Evolutionary conservation across 1,140 invertebrate species (phyloP), one percentile per base, ranked within the genome.

Genomic region (Protaetia brevitarsis): DNA sequence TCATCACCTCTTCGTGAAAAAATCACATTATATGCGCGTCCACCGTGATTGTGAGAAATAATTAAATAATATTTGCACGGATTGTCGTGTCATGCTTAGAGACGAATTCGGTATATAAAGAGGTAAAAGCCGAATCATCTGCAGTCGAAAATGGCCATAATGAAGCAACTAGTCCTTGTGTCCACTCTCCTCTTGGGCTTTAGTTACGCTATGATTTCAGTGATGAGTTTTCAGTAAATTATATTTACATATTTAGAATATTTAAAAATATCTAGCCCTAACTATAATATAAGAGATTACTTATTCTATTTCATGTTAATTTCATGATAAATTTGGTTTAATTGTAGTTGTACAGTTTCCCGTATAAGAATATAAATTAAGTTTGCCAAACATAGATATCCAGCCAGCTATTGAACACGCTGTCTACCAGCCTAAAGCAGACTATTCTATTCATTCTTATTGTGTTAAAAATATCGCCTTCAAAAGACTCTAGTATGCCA

Each of bases 211-310:
- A 59, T n/a, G 57, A 59, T n/a, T 59, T 59, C 57, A 27, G 57
- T 4, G 57, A 59, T 28, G 26, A 59, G 26, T 59, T 59, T 59
- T 29, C 57, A 59, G 57, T 59, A 59, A 59, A 28, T 59, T 59
- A 51, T 8, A 2, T 23, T 51, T 3, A 3, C 26, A 51, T 51
- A 7, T 8, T 23, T 51, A 23, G 23, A 56, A 7, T 10, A 56
- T 56, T 13, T 21, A 5, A 56, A n/a, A n/a, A n/a, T n/a, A n/a
- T n/a, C n/a, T n/a, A n/a, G n/a, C n/a, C n/a, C n/a, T n/a, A n/a
- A n/a, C n/a, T n/a, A n/a, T n/a, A n/a, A n/a, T n/a, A n/a, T n/a
- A n/a, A n/a, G n/a, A n/a, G n/a, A n/a, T n/a, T n/a, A n/a, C n/a
- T n/a, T n/a, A n/a, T n/a, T n/a, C n/a, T n/a, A n/a, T n/a, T n/a